A percentile compares a stretch with the other conserved stretches of the same genome.
These are phyloP conservation scores for Tridacna crocea DNA, from an alignment of 2,888 invertebrate species.

Conservation along the genomic window DNA sequence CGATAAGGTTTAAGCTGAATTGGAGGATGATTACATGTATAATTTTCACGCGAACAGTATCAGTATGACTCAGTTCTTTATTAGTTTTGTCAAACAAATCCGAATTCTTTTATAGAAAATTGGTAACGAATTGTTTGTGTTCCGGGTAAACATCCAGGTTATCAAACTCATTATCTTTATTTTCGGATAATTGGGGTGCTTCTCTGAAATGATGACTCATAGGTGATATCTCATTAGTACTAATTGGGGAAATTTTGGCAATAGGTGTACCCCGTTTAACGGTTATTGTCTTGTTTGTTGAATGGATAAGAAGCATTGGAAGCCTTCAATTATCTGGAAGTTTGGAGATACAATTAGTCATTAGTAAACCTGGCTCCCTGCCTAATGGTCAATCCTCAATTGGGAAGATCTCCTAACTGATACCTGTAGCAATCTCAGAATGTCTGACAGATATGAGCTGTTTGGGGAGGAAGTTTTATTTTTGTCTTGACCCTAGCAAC, in stretches of 20 bases:
- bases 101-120: neutral
- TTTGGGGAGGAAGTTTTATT: neutral
- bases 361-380: neutral
- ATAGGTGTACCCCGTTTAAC: slow-evolving; percentile 2
- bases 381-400: neutral
- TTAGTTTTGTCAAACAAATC: neutral
- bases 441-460: slow-evolving; percentile 1
- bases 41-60: slow-evolving; percentile 12
- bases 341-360: neutral
- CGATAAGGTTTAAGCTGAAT: slow-evolving; percentile 28
- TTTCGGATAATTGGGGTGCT: too few relatives aligned
- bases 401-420: neutral
- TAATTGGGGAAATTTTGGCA: neutral
- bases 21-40: slow-evolving; percentile 20
- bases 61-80: neutral
- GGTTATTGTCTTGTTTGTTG: neutral
- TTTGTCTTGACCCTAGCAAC: neutral
- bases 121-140: neutral
- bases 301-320: neutral
- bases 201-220: too few relatives aligned
- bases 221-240: neutral
- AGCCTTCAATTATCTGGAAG: neutral
- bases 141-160: too few relatives aligned
- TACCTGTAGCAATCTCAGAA: neutral
- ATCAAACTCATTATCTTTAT: too few relatives aligned